These are phyloP conservation scores for Caenorhabditis brenneri DNA, from an alignment of 1,140 invertebrate species.

Conservation along the genomic window DNA sequence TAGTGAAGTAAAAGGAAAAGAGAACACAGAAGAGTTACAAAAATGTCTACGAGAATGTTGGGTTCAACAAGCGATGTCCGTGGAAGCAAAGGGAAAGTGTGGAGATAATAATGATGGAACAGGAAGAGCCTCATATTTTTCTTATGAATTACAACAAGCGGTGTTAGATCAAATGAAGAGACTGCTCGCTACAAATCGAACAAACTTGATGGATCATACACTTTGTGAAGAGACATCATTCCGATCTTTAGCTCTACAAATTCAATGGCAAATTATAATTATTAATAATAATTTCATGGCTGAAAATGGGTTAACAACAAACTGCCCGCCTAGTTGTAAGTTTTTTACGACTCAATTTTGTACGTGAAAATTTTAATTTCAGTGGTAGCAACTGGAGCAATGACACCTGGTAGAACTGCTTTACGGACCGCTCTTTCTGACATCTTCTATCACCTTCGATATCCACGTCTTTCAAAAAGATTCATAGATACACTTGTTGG, in stretches of 20 bases:
- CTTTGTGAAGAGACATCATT: slow-evolving; percentile 32
- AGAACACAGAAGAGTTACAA: slow-evolving; percentile 33
- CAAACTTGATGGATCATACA: slow-evolving; percentile 35
- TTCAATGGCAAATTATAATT: slow-evolving; percentile 51
- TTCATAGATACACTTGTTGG: slow-evolving; percentile 45
- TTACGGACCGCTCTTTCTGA: slow-evolving; percentile 44
- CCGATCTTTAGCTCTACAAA: slow-evolving; percentile 46
- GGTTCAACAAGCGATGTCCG: slow-evolving; percentile 14
- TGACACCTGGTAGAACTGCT: background rate
- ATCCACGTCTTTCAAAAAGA: slow-evolving; percentile 30
- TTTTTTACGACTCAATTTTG: background rate
- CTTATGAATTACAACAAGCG: background rate
- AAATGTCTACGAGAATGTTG: slow-evolving; percentile 49
- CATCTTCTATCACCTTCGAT: slow-evolving; percentile 50
- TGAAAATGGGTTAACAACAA: slow-evolving; percentile 23
- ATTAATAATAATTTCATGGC: slow-evolving; percentile 51
- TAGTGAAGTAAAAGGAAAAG: slow-evolving; percentile 38
- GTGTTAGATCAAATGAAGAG: slow-evolving; percentile 48
- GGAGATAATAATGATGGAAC: slow-evolving; percentile 46
- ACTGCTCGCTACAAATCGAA: slow-evolving; percentile 17
- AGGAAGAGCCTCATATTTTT: slow-evolving; percentile 4
- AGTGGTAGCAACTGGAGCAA: slow-evolving; percentile 26
- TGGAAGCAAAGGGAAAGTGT: slow-evolving; percentile 40
- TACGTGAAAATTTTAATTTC: slow-evolving; percentile 21
- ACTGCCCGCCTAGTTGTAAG: slow-evolving; percentile 44